Evolutionary conservation across 2,888 invertebrate genomes (phyloP).

Genomic region (Chesias legatella): DNA sequence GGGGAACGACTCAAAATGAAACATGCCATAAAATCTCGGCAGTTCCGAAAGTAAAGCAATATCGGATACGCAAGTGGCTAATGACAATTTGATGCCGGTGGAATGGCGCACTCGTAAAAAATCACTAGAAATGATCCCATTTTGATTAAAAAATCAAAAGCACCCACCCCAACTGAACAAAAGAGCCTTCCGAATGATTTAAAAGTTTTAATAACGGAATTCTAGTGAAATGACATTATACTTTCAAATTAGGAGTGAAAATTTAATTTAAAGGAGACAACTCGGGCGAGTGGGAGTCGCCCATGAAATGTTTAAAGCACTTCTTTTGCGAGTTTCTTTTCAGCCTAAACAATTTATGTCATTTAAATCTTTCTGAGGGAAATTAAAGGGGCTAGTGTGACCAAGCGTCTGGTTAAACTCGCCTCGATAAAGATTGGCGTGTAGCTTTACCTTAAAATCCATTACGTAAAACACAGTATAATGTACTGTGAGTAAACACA

Average conservation of each 20-base stretch:
- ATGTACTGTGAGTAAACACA: no score
- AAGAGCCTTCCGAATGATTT: constrained; percentile 77
- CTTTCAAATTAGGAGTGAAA: constrained; percentile 82
- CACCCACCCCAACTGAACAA: constrained; percentile 61
- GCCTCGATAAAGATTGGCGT: no score
- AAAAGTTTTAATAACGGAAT: constrained; percentile 81
- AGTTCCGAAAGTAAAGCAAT: constrained; percentile 76
- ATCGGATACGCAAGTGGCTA: constrained; percentile 76
- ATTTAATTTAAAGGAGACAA: constrained; percentile 82
- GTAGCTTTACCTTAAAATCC: no score
- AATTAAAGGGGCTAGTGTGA: constrained; percentile 51
- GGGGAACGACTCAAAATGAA: constrained; percentile 56
- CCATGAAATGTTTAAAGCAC: constrained; percentile 76
- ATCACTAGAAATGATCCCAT: constrained; percentile 78
- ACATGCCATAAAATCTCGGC: constrained; percentile 68
- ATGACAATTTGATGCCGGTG: constrained; percentile 74
- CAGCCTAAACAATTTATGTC: constrained; percentile 73
- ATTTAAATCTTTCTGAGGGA: constrained; percentile 75
- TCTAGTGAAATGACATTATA: constrained; percentile 81
- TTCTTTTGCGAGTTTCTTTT: constrained; percentile 78
- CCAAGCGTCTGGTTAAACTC: no score
- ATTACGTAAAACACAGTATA: no score
- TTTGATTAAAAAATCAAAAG: constrained; percentile 79
- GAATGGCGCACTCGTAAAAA: constrained; percentile 76
- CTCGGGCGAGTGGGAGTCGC: constrained; percentile 74